phyloP scores from a whole-genome alignment of 2,113 vertebrate genomes.

The Cromileptes altivelis region DNA sequence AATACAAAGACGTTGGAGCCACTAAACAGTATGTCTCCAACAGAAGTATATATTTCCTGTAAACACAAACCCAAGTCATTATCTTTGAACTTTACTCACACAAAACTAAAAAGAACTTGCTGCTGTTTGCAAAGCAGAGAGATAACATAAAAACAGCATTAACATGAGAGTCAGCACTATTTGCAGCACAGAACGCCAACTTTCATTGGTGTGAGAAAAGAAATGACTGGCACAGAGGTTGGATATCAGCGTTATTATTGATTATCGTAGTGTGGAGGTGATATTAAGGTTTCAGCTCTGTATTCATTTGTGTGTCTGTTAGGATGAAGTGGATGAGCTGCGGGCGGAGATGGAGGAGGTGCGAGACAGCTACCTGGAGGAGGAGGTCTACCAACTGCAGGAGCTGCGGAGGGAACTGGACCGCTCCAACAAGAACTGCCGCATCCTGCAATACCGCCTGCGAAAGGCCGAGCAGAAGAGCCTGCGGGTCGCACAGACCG shows the following conservation, averaged over 20 bases:
- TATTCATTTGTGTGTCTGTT: conserved; percentile 13
- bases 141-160: background rate
- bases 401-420: conserved; percentile 97
- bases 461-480: conserved; percentile 98
- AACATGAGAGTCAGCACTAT: background rate
- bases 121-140: background rate
- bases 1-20: background rate
- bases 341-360: conserved; percentile 99
- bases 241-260: background rate
- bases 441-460: conserved; percentile 97
- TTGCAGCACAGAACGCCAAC: background rate
- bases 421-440: conserved; percentile 97
- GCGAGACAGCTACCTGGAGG: conserved; percentile 97
- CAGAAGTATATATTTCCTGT: background rate
- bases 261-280: background rate
- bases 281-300: background rate
- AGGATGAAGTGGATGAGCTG: conserved; percentile 99
- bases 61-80: background rate
- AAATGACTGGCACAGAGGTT: background rate
- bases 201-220: background rate
- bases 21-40: background rate
- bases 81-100: conserved; percentile 4
- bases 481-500: conserved; percentile 95
- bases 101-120: background rate
- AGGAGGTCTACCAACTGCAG: conserved; percentile 98